phyloP scores from a whole-genome alignment of 2,888 invertebrate species.

The Zhuqinia jingwanae region DNA sequence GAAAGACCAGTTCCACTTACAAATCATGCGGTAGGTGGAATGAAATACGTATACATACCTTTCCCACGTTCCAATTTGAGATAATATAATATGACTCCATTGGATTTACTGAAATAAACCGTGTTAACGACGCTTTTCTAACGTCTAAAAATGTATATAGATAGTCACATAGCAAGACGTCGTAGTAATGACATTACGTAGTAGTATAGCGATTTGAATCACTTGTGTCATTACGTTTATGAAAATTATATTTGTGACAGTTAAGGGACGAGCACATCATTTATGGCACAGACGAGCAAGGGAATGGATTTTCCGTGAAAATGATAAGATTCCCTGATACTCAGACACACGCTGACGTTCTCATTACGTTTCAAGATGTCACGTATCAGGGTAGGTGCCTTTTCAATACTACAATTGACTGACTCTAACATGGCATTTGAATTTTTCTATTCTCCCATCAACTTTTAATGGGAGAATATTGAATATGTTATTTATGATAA shows the following conservation, averaged over 20 bases:
- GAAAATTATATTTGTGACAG: slow-evolving; percentile 57
- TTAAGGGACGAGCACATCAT: slow-evolving; percentile 82
- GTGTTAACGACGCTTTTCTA: neutral
- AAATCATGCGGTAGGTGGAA: slow-evolving; percentile 58
- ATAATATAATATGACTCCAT: neutral
- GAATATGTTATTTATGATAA: too few relatives aligned
- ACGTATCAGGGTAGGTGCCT: slow-evolving; percentile 37
- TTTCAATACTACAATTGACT: too few relatives aligned
- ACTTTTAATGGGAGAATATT: too few relatives aligned
- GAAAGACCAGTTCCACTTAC: slow-evolving; percentile 66
- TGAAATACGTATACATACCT: too few relatives aligned
- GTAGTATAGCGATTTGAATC: neutral
- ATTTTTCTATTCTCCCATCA: too few relatives aligned
- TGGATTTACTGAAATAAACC: neutral
- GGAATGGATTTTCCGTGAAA: slow-evolving; percentile 83
- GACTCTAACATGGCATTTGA: neutral
- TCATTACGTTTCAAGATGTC: slow-evolving; percentile 58
- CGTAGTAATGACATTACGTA: neutral
- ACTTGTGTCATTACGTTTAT: too few relatives aligned
- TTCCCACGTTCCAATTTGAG: neutral
- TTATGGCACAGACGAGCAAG: slow-evolving; percentile 84
- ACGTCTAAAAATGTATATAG: neutral
- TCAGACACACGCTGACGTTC: slow-evolving; percentile 59
- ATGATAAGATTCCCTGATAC: slow-evolving; percentile 81
- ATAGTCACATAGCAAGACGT: neutral